Evolutionary conservation across 2,113 vertebrate genomes (phyloP).

Genomic region (Poeciliopsis turrubarensis): DNA sequence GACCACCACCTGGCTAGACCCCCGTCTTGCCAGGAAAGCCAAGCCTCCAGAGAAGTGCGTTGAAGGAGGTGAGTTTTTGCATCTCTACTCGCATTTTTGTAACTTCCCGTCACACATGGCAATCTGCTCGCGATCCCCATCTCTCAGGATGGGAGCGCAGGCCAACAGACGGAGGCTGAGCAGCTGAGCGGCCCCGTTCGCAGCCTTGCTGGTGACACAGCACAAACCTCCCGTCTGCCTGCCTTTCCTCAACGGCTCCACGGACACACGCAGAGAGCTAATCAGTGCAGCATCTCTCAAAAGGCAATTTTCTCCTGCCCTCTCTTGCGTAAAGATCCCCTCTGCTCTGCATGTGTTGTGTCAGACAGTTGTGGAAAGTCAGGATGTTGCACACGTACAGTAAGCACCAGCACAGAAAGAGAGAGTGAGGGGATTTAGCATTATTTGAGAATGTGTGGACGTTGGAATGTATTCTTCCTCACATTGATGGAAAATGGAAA

Average conservation of each 20-base stretch:
- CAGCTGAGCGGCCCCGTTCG: constrained; percentile 33
- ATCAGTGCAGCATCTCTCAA: constrained; percentile 64
- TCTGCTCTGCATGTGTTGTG: constrained; percentile 49
- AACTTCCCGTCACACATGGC: constrained; percentile 13
- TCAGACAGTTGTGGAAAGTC: constrained; percentile 49
- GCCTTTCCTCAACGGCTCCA: constrained; percentile 61
- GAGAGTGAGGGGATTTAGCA: constrained; percentile 35
- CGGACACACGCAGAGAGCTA: constrained; percentile 63
- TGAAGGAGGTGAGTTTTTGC: constrained; percentile 87
- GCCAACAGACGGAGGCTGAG: constrained; percentile 46
- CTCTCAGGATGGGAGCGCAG: constrained; percentile 33
- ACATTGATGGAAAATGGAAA: background rate
- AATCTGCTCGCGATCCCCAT: background rate
- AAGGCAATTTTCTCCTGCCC: constrained; percentile 64
- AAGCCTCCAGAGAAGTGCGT: constrained; percentile 97
- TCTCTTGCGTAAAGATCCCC: constrained; percentile 64
- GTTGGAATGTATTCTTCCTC: background rate
- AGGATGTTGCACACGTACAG: constrained; percentile 36
- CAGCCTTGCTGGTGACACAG: constrained; percentile 45
- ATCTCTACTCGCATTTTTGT: background rate
- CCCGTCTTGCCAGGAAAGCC: constrained; percentile 95
- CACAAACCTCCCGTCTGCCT: constrained; percentile 25
- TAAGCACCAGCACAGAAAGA: constrained; percentile 36
- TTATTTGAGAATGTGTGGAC: background rate
- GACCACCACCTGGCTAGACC: constrained; percentile 98